A percentile compares a stretch with the other conserved stretches of the same genome.
Evolutionary conservation across 2,888 invertebrate species (phyloP).

Genomic region (Caenorhabditis uteleia): DNA sequence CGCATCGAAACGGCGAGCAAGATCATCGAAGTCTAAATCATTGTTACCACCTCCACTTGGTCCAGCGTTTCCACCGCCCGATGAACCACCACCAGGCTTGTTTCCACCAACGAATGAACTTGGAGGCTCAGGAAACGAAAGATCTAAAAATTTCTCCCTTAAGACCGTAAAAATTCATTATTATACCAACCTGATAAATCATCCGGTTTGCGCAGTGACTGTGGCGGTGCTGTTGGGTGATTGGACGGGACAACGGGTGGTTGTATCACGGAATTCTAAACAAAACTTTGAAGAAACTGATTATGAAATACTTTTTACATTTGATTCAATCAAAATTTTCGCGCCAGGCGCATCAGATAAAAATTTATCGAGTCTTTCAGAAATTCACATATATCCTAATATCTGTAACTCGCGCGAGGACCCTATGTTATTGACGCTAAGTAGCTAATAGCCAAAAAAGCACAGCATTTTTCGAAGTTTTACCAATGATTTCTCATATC

Average conservation of each 20-base stretch:
- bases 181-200: constrained; percentile 24
- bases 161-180: background rate
- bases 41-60: constrained; percentile 22
- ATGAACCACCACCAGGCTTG: constrained; percentile 11
- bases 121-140: constrained; percentile 61
- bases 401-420: no score
- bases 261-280: constrained; percentile 45
- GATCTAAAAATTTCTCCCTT: constrained; percentile 25
- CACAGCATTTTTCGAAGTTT: no score
- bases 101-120: constrained; percentile 38
- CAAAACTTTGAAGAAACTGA: no score
- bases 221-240: constrained; percentile 49
- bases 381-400: no score
- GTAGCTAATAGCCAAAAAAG: no score
- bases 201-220: constrained; percentile 41
- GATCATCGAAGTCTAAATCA: constrained; percentile 61
- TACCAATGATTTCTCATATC: no score
- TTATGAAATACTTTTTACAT: background rate
- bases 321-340: no score
- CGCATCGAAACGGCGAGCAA: constrained; percentile 60
- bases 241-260: constrained; percentile 20
- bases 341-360: no score
- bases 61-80: constrained; percentile 15
- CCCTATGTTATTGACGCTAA: no score
- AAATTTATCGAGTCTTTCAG: no score